Evolutionary conservation across 1,140 invertebrate species (phyloP), one percentile per base, ranked within the genome.

Genomic region (Drosophila carrolli): DNA sequence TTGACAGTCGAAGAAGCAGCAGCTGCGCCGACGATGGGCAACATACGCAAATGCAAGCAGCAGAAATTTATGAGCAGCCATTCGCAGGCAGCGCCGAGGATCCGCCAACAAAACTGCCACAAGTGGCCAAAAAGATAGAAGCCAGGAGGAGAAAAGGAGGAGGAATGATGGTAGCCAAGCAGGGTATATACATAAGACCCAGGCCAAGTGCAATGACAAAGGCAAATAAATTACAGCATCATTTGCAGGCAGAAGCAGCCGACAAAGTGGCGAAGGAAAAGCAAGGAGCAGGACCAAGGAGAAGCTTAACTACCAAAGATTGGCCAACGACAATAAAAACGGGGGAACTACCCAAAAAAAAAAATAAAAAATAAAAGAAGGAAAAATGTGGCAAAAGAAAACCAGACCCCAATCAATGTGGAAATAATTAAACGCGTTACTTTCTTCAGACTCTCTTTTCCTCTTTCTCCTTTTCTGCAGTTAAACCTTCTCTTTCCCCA

Each of bases 191-290:
- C 11, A 9, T 48, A 56, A 35, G 38, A 10, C 57, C 43, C 40
- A 16, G 55, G 56, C 63, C 54, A 68, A 74, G 70, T 70, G 70
- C 72, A 71, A 35, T 60, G 75, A 75, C 51, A 55, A 67, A 65
- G 75, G 68, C 75, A 75, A 75, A 82, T 82, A 82, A 74, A 82
- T 82, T 82, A 78, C 75, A 78, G 75, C 78, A 81, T 81, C 60
- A 81, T 81, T 81, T 81, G 65, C 74, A 77, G 79, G 58, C 65
- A 75, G 40, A 51, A 32, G 72, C 65, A 41, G 65, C 71, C 67
- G 57, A 61, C 71, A 73, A 63, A 75, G 51, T 73, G 57, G 71
- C 61, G 37, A 50, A 38, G 37, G 23, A 44, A 23, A 16, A 14
- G 53, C 50, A 38, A 74, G 71, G 38, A 60, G 37, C 41, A 53